Conservation (phyloP, 2,888 invertebrate species). For the Mongoloraphidia duomilia region DNA sequence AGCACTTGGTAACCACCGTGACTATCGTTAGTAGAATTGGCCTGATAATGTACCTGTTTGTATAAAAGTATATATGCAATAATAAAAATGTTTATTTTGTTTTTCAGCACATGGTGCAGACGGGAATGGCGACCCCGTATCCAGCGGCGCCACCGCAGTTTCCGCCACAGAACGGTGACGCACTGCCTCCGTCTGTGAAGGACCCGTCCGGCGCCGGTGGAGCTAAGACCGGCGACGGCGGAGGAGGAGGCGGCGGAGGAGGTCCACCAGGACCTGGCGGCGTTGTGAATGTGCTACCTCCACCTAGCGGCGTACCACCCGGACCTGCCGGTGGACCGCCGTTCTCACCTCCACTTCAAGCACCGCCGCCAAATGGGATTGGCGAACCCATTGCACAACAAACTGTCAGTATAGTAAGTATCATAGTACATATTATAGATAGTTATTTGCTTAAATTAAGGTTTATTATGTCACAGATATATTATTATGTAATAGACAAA, state of each 20-base stretch:
- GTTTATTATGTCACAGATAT: too few relatives aligned
- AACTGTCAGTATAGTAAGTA: conserved; percentile 37
- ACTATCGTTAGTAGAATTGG: too few relatives aligned
- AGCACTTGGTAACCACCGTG: too few relatives aligned
- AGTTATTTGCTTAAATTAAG: too few relatives aligned
- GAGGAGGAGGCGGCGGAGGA: neutral
- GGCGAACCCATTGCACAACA: conserved; percentile 48
- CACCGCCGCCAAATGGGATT: conserved; percentile 35
- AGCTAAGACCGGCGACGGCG: conserved; percentile 12
- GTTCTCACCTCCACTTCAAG: conserved; percentile 19
- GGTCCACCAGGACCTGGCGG: conserved; percentile 25
- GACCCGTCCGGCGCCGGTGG: conserved; percentile 19
- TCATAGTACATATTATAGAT: neutral
- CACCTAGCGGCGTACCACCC: conserved; percentile 32
- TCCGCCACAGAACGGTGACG: conserved; percentile 32
- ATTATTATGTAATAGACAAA: too few relatives aligned
- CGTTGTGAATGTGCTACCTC: conserved; percentile 38
- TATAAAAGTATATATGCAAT: neutral
- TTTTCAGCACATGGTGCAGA: conserved; percentile 87
- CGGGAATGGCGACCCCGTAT: conserved; percentile 69
- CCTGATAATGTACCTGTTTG: neutral
- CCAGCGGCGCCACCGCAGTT: conserved; percentile 47
- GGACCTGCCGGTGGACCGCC: conserved; percentile 21
- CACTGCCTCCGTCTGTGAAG: conserved; percentile 41
- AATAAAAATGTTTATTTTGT: conserved; percentile 7